These are phyloP conservation scores for Leptopilina myrica DNA, from an alignment of 2,888 invertebrate genomes.

Conservation along the genomic window DNA sequence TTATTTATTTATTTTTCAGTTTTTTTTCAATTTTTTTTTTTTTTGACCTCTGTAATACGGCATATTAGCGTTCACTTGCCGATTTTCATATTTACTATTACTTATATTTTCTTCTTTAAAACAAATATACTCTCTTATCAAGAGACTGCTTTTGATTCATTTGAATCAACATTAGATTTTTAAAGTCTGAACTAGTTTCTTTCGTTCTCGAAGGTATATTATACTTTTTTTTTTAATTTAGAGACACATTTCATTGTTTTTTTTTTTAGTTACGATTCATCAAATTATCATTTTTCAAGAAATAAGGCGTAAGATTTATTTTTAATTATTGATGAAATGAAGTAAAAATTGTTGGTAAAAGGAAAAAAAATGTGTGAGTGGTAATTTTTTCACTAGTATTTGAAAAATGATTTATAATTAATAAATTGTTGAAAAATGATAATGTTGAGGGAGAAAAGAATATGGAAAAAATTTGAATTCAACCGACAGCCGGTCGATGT, in stretches of 20 bases:
- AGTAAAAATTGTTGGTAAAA: neutral
- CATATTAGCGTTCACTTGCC: conserved; percentile 12
- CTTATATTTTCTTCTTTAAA: conserved; percentile 14
- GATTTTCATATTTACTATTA: neutral
- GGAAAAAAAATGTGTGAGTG: neutral
- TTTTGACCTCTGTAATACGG: neutral
- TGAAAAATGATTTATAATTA: too few relatives aligned
- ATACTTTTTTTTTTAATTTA: conserved; percentile 22
- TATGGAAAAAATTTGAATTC: neutral
- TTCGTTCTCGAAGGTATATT: conserved; percentile 32
- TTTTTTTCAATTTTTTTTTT: too few relatives aligned
- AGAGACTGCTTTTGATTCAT: conserved; percentile 12
- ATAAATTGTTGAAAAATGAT: too few relatives aligned
- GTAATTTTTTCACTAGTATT: neutral
- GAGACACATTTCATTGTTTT: conserved; percentile 3
- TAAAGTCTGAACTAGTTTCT: conserved; percentile 35
- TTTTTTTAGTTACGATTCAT: neutral
- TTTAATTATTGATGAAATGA: too few relatives aligned
- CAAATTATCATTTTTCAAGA: too few relatives aligned
- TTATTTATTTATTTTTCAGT: conserved; percentile 6
- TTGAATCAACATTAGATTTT: neutral
- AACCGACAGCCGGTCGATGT: conserved; percentile 65
- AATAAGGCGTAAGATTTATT: too few relatives aligned
- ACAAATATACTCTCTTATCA: conserved; percentile 30
- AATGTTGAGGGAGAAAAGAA: too few relatives aligned